A percentile compares a stretch with the other conserved stretches of the same genome.
Conservation (phyloP, 92 coral and sea anemone species). For the Palythoa caribaeorum region DNA sequence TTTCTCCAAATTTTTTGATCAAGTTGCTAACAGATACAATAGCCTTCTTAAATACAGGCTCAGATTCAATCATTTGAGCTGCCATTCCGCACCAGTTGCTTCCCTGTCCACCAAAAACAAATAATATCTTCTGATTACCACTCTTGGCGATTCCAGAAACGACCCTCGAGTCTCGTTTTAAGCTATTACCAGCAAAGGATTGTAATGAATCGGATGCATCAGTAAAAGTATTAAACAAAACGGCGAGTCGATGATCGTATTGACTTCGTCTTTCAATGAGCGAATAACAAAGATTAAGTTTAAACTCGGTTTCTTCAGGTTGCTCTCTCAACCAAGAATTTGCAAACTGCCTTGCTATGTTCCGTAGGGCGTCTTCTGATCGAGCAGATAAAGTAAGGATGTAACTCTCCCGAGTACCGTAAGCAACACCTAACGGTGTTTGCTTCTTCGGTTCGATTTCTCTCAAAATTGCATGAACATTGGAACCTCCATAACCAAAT, state of each 20-base stretch:
- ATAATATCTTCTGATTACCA: conserved; percentile 59
- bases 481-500: conserved; percentile 92
- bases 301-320: conserved; percentile 48
- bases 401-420: background rate
- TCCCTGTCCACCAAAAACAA: conserved; percentile 94
- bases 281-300: conserved; percentile 76
- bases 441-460: conserved; percentile 45
- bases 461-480: conserved; percentile 76
- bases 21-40: conserved; percentile 61
- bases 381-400: conserved; percentile 76
- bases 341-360: conserved; percentile 60
- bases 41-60: conserved; percentile 71
- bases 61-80: conserved; percentile 72
- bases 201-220: conserved; percentile 69
- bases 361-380: conserved; percentile 66
- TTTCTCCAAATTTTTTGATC: conserved; percentile 59
- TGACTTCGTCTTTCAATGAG: conserved; percentile 87
- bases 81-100: conserved; percentile 93
- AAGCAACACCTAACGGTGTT: background rate
- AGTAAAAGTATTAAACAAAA: conserved; percentile 60
- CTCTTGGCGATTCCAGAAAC: conserved; percentile 51
- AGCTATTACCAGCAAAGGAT: conserved; percentile 56
- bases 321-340: conserved; percentile 65
- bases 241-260: conserved; percentile 72
- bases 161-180: conserved; percentile 58